Percentiles rank a stretch among this genome's conserved stretches.
Evolutionary conservation across 1,140 invertebrate species (phyloP).

Genomic region (Pectinophora gossypiella): DNA sequence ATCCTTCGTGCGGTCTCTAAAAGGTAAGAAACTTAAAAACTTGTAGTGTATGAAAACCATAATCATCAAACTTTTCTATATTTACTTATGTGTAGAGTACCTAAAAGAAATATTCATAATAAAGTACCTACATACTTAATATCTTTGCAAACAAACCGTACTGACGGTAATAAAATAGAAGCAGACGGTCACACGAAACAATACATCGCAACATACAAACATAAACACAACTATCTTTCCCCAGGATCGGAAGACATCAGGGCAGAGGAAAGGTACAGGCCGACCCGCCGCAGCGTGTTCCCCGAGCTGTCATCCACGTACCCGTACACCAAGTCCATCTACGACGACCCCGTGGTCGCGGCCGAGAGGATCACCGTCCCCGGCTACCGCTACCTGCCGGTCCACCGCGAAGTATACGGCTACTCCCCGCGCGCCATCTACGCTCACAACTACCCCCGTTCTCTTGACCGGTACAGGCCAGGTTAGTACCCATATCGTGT

Average conservation of each 20-base stretch:
- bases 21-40: conserved; percentile 86
- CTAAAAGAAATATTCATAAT: too few relatives aligned
- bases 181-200: too few relatives aligned
- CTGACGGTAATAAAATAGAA: too few relatives aligned
- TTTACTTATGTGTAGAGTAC: too few relatives aligned
- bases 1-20: conserved; percentile 91
- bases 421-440: conserved; percentile 91
- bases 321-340: conserved; percentile 88
- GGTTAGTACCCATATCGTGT: conserved; percentile 79
- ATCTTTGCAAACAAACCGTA: too few relatives aligned
- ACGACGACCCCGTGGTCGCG: conserved; percentile 86
- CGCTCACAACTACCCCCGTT: conserved; percentile 86
- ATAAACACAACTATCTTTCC: background rate
- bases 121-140: too few relatives aligned
- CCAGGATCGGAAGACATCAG: conserved; percentile 92
- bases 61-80: too few relatives aligned
- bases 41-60: too few relatives aligned
- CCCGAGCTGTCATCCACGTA: conserved; percentile 77
- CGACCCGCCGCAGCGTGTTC: conserved; percentile 82
- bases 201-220: too few relatives aligned
- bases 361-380: conserved; percentile 88
- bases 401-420: conserved; percentile 91
- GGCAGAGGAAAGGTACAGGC: conserved; percentile 85
- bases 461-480: conserved; percentile 86
- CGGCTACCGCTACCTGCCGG: conserved; percentile 91